These are phyloP conservation scores for Carlito syrichta DNA, from an alignment of 2,113 vertebrate genomes.

Conservation along the genomic window DNA sequence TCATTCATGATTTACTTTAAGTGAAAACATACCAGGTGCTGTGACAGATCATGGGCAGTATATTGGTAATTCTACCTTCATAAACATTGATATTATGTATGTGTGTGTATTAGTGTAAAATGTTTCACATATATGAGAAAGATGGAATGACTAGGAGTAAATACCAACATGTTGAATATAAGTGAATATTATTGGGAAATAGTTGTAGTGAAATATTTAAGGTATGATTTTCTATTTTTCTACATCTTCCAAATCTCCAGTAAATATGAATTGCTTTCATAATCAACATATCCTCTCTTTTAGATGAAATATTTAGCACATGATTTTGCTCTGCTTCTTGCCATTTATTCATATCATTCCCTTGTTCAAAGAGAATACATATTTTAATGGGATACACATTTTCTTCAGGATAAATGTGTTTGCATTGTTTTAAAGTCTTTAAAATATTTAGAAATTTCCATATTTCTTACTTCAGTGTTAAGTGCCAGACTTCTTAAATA, in stretches of 20 bases:
- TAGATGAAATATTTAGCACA: not conserved
- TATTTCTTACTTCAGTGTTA: not conserved
- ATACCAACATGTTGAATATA: not conserved
- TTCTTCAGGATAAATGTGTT: not conserved
- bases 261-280: not conserved
- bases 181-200: not conserved
- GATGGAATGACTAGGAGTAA: not conserved
- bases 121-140: not conserved
- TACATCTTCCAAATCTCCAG: not conserved
- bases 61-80: not conserved
- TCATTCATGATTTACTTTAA: not conserved
- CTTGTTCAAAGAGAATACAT: not conserved
- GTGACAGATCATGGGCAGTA: not conserved
- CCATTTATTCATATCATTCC: not conserved
- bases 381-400: not conserved
- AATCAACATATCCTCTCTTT: not conserved
- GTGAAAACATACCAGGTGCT: not conserved
- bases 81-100: not conserved
- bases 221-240: not conserved
- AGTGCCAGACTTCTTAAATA: not conserved
- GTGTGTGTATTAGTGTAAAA: not conserved
- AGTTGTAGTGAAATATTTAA: not conserved
- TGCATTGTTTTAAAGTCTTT: not conserved
- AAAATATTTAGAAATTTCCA: not conserved
- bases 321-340: not conserved